Evolutionary conservation across 2,888 invertebrate genomes (phyloP).

Genomic region (Darwinula stevensoni): DNA sequence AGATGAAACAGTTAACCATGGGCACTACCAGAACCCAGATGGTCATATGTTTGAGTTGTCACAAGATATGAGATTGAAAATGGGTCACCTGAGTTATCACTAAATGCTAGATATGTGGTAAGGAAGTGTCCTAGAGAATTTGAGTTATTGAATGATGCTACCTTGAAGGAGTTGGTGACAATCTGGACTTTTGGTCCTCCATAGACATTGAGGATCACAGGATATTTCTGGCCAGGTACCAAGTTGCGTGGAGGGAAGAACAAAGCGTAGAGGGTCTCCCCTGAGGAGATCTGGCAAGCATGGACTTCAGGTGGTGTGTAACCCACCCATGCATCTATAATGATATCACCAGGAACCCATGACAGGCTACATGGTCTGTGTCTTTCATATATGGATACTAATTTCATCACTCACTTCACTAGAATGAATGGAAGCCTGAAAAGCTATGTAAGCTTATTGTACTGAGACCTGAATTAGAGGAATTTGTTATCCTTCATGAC

Average conservation of each 20-base stretch:
- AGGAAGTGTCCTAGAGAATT: too few relatives aligned
- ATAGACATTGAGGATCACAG: slow-evolving; percentile 84
- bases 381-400: neutral
- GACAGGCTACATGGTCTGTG: neutral
- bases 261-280: slow-evolving; percentile 49
- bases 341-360: neutral
- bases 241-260: slow-evolving; percentile 51
- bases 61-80: too few relatives aligned
- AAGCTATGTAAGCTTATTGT: too few relatives aligned
- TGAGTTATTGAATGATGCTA: too few relatives aligned
- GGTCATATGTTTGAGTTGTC: too few relatives aligned
- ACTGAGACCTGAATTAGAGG: too few relatives aligned
- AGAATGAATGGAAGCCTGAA: too few relatives aligned
- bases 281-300: slow-evolving; percentile 17
- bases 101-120: too few relatives aligned
- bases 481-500: too few relatives aligned
- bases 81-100: too few relatives aligned
- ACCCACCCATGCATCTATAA: neutral
- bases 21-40: too few relatives aligned
- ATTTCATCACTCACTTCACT: neutral
- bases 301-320: neutral
- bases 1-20: too few relatives aligned
- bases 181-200: slow-evolving; percentile 96
- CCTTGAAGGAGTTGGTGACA: slow-evolving; percentile 81
- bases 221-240: slow-evolving; percentile 33